Base-by-base conservation (phyloP, 2,888 invertebrate species). In the Cordilura impudica region DNA sequence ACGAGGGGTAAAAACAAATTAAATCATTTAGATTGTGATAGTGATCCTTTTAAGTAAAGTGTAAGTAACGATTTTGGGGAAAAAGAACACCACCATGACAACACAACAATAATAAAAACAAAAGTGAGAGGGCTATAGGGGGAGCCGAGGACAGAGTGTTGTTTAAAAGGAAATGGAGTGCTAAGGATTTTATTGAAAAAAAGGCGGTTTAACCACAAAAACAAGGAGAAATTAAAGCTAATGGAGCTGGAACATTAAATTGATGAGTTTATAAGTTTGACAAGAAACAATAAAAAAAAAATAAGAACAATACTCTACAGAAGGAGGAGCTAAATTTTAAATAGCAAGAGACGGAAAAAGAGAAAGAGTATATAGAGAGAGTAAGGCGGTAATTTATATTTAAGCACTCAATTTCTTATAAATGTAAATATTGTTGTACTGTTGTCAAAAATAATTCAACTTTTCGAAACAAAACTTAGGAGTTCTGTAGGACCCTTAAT, bases 11-110 rank as follows among this genome's bases (percentile, higher is more conserved):
- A 75, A 85, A 87, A 86, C 88, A 89, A 89, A 89, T 89, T 89
- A 89, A 89, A 89, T 89, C 88, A 89, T 89, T 79, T 89, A 89
- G 88, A 87, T 86, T 87, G 85, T 79, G 83, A 87, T 88, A 87
- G 87, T 87, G 86, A 88, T 88, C 87, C 88, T 87, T 87, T 87
- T 82, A 82, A 84, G 83, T 81, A 81, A 82, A 84, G 81, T 81
- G 82, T 82, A 83, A 84, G 82, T 81, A 82, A 80, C 79, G 72
- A 78, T 81, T 78, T 73, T 69, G 67, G 79, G 71, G 61, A 58
- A 69, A 75, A n/a, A 14, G 21, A 6, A 51, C 51, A 43, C 31
- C n/a, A 29, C 2, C 1, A 76, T 73, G 79, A 79, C 75, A 79
- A 76, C 73, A 79, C 35, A 43, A 66, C 39, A 45, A 16, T 14